phyloP scores from a whole-genome alignment of 2,113 vertebrate species.

The Macrotis lagotis region DNA sequence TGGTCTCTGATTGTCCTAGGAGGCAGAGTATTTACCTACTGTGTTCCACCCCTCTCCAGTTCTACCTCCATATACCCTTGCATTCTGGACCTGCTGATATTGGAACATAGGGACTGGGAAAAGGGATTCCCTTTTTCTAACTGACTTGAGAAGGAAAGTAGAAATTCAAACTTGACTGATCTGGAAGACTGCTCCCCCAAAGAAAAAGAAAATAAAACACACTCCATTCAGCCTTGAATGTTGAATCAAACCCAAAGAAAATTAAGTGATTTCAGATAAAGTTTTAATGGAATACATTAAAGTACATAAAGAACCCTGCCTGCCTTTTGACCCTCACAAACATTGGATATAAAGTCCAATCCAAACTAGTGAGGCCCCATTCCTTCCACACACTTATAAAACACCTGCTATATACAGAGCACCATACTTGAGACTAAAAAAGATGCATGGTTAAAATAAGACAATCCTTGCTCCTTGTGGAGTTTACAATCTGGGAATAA shows the following conservation, averaged over 20 bases:
- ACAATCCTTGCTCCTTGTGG: not conserved
- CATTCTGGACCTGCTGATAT: not conserved
- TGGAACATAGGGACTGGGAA: not conserved
- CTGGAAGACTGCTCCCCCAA: not conserved
- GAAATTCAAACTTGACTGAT: not conserved
- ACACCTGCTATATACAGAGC: not conserved
- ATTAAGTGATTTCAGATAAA: slow-evolving; percentile 36
- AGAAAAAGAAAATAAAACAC: not conserved
- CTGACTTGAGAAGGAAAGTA: not conserved
- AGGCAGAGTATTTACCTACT: not conserved
- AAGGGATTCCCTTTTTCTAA: not conserved
- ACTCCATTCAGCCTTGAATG: not conserved
- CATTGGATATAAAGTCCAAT: not conserved
- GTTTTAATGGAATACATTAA: slow-evolving; percentile 60
- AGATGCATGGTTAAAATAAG: not conserved
- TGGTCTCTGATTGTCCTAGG: not conserved
- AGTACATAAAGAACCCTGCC: slow-evolving; percentile 34
- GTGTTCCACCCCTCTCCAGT: not conserved
- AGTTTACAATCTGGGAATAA: not conserved
- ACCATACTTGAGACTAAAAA: not conserved
- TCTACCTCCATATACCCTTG: not conserved
- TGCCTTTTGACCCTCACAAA: not conserved
- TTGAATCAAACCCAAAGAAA: slow-evolving; percentile 57
- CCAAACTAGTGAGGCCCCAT: not conserved
- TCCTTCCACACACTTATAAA: not conserved